Evolutionary conservation across 2,113 vertebrate species (phyloP).

Genomic region (Turnix velox): DNA sequence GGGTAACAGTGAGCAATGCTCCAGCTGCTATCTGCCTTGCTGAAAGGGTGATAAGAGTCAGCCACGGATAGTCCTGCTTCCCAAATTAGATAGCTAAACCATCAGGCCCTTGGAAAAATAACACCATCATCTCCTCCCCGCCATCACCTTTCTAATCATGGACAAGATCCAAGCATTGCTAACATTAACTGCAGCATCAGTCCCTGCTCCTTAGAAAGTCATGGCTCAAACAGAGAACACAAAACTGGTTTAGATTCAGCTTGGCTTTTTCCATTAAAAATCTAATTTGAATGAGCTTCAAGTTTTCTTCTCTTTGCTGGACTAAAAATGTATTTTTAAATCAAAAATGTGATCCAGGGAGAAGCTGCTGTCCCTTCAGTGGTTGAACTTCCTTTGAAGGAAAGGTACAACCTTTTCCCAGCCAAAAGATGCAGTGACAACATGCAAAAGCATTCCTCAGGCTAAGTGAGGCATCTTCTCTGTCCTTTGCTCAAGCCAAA

Average conservation of each 20-base stretch:
- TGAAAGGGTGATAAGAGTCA: constrained; percentile 60
- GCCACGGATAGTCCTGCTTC: constrained; percentile 5
- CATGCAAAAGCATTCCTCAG: not conserved
- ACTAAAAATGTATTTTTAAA: not conserved
- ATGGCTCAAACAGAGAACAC: not conserved
- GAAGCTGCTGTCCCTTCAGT: not conserved
- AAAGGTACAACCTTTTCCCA: not conserved
- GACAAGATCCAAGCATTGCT: not conserved
- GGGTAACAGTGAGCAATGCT: not conserved
- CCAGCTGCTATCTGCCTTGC: constrained; percentile 37
- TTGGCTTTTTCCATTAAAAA: not conserved
- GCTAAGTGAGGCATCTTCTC: not conserved
- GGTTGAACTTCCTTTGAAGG: not conserved
- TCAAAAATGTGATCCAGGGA: not conserved
- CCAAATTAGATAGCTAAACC: constrained; percentile 42
- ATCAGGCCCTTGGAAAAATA: constrained; percentile 20
- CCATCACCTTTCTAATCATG: not conserved
- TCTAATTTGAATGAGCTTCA: not conserved
- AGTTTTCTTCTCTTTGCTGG: not conserved
- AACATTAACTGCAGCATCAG: not conserved
- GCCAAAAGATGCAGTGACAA: not conserved
- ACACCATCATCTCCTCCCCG: not conserved
- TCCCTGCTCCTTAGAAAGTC: not conserved
- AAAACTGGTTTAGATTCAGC: not conserved
- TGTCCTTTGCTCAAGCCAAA: not conserved